Percentiles rank a stretch among this genome's conserved stretches.
These are phyloP conservation scores for Lepidurus arcticus DNA, from an alignment of 1,140 invertebrate genomes.

Conservation along the genomic window DNA sequence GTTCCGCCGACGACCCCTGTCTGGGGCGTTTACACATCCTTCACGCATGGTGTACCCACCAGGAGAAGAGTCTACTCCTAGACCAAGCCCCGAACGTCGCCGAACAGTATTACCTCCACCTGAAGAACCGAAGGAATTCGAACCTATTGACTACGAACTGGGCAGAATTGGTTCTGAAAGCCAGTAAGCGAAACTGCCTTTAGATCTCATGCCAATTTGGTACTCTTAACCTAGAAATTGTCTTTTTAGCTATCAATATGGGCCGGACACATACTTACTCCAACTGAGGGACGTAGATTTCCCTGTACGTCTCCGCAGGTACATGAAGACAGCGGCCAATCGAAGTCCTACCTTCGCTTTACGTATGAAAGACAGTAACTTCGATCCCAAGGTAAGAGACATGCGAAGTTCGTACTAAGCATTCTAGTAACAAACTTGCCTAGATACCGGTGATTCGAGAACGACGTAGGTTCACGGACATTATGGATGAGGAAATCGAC, in stretches of 20 bases:
- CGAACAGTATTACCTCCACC: slow-evolving; percentile 47
- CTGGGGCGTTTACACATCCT: slow-evolving; percentile 77
- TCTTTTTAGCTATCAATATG: slow-evolving; percentile 76
- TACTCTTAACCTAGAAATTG: not conserved
- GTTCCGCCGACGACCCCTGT: slow-evolving; percentile 71
- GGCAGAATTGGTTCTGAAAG: slow-evolving; percentile 74
- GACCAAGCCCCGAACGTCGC: slow-evolving; percentile 32
- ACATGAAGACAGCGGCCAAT: slow-evolving; percentile 78
- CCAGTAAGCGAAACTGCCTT: slow-evolving; percentile 59
- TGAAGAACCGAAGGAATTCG: slow-evolving; percentile 52
- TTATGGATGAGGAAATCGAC: slow-evolving; percentile 94
- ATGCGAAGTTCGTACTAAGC: no score
- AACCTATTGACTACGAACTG: slow-evolving; percentile 72
- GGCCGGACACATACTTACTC: slow-evolving; percentile 89
- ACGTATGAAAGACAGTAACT: slow-evolving; percentile 44
- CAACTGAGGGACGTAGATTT: slow-evolving; percentile 88
- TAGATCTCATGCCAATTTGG: not conserved
- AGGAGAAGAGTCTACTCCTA: slow-evolving; percentile 57
- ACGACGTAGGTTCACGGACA: slow-evolving; percentile 81
- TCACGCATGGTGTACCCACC: slow-evolving; percentile 92
- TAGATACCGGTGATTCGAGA: slow-evolving; percentile 73
- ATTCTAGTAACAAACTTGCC: no score
- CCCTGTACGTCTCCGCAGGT: slow-evolving; percentile 79
- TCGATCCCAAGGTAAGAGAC: slow-evolving; percentile 25
- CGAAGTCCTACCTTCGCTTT: slow-evolving; percentile 55